These are phyloP conservation scores for Lasioglossum malachurum DNA, from an alignment of 2,888 invertebrate species.

Conservation along the genomic window DNA sequence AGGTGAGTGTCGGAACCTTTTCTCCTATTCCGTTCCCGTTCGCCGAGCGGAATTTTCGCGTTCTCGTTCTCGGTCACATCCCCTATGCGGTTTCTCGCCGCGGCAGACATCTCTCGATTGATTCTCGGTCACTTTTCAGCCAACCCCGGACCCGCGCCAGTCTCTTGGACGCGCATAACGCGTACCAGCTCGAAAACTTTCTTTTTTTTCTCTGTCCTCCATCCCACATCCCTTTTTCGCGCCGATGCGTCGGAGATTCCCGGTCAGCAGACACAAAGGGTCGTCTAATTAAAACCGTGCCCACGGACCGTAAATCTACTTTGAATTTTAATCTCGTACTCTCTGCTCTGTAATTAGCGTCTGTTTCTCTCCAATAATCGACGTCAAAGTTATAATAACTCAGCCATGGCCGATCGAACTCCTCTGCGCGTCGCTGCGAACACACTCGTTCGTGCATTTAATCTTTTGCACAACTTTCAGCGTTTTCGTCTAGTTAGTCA, in stretches of 20 bases:
- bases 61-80: constrained; percentile 28
- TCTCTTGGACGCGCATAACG: background rate
- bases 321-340: constrained; percentile 22
- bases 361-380: constrained; percentile 2
- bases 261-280: constrained; percentile 1
- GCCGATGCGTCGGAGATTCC: background rate
- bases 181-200: background rate
- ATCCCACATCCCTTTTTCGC: background rate
- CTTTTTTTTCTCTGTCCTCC: background rate
- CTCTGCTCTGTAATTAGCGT: background rate
- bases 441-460: background rate
- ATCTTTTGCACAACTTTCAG: background rate
- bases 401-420: background rate
- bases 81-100: constrained; percentile 11
- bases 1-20: constrained; percentile 85
- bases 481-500: background rate
- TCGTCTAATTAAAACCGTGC: constrained; percentile 37
- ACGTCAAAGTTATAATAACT: background rate
- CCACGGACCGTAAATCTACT: constrained; percentile 20
- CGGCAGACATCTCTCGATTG: constrained; percentile 30
- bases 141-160: background rate
- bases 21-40: constrained; percentile 53
- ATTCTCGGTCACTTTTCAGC: constrained; percentile 43
- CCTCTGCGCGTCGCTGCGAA: background rate
- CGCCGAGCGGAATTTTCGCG: constrained; percentile 49